Evolutionary conservation across 1,140 invertebrate species (phyloP), one percentile per base, ranked within the genome.

Genomic region (Papilio polytes): DNA sequence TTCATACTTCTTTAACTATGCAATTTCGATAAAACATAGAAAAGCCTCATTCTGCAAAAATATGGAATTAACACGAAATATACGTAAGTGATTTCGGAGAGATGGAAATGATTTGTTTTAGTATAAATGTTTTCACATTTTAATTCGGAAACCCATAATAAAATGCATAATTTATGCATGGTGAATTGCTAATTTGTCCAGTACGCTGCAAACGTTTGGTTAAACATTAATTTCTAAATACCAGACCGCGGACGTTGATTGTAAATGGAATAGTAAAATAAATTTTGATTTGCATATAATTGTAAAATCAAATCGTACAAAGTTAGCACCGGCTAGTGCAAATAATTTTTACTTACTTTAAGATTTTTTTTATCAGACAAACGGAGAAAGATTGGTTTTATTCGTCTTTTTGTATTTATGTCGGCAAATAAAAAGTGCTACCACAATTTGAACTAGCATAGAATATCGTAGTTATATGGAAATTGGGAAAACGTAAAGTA

Each of bases 261-360:
- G 59, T 63, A 63, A 63, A 26, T 63, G 59, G 59, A 26, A 63
- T 63, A 26, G 20, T 63, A 63, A 63, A 63, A 63, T 63, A 63
- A 63, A n/a, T 59, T 59, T 59, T 18, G n/a, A 59, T 59, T 59
- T 59, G n/a, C 56, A 59, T 59, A 59, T 59, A 59, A 59, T 59
- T 59, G 56, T 59, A 20, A 22, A 59, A 59, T 59, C 56, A 20
- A 59, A 59, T 59, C 22, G 56, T 59, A 59, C 56, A 59, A 59
- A 59, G 18, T 18, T 18, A 10, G 7, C 20, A 20, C n/a, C 56
- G n/a, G 20, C 56, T 59, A 20, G 4, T n/a, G 56, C 20, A 10
- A 22, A 59, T 59, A 59, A 56, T 22, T 59, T 20, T 59, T 59
- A n/a, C 20, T 20, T 59, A 59, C 18, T 59, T 10, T 56, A 56